A percentile compares a stretch with the other conserved stretches of the same genome.
These are phyloP conservation scores for Hystrix brachyura DNA, from an alignment of 2,113 vertebrate genomes.

Conservation along the genomic window DNA sequence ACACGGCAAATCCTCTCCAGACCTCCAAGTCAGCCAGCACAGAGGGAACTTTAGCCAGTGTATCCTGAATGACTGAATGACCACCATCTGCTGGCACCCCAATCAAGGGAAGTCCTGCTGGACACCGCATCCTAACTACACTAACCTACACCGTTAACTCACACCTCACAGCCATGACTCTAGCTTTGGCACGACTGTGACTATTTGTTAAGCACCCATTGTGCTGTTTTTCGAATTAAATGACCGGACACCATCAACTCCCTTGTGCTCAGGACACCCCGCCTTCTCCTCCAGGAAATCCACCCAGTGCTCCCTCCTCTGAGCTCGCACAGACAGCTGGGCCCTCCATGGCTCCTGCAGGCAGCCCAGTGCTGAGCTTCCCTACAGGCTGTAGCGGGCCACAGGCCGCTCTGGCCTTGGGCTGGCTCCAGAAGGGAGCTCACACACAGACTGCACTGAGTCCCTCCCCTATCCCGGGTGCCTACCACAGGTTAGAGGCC, in stretches of 20 bases:
- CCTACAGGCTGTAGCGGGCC: background rate
- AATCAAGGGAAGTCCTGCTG: background rate
- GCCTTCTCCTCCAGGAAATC: constrained; percentile 47
- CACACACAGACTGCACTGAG: background rate
- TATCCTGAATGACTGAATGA: background rate
- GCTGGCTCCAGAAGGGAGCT: background rate
- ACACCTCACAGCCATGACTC: background rate
- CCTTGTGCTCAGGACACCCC: background rate
- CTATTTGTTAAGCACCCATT: background rate
- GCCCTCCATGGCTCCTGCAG: background rate
- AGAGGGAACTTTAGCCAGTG: background rate
- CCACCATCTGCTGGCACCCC: no score
- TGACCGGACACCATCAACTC: background rate
- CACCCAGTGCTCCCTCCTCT: background rate
- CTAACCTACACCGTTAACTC: background rate
- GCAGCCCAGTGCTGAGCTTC: background rate
- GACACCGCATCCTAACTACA: background rate
- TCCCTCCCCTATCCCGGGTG: background rate
- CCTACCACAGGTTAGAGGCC: background rate
- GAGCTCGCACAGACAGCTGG: background rate
- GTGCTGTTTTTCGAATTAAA: background rate
- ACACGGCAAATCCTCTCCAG: background rate
- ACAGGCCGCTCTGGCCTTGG: background rate
- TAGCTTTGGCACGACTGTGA: background rate
- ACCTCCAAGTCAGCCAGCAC: background rate